Evolutionary conservation across 2,888 invertebrate genomes (phyloP).

Genomic region (Pterostichus niger): DNA sequence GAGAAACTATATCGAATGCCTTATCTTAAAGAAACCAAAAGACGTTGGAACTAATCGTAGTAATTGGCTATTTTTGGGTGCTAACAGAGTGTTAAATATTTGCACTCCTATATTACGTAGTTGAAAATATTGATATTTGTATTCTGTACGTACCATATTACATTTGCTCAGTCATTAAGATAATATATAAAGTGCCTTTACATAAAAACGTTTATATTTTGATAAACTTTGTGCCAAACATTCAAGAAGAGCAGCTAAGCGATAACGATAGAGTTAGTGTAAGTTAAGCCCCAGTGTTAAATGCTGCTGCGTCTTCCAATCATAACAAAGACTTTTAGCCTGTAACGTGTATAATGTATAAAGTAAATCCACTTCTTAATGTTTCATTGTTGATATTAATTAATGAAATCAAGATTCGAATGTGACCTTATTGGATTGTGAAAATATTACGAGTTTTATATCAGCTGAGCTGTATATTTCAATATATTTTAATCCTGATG

Average conservation of each 20-base stretch:
- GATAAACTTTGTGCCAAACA: conserved; percentile 65
- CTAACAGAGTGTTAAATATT: conserved; percentile 31
- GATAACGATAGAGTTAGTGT: conserved; percentile 22
- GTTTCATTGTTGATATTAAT: conserved; percentile 56
- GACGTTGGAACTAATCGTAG: conserved; percentile 22
- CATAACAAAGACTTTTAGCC: conserved; percentile 55
- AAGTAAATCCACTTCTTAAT: conserved; percentile 50
- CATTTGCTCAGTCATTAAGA: conserved; percentile 64
- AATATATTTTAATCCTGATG: conserved; percentile 59
- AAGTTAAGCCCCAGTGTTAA: conserved; percentile 56
- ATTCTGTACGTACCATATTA: conserved; percentile 62
- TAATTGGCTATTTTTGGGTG: conserved; percentile 52
- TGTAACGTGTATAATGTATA: conserved; percentile 11
- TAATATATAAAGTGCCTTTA: conserved; percentile 60
- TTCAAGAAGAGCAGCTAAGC: conserved; percentile 61
- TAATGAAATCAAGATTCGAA: conserved; percentile 19
- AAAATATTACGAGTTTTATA: conserved; percentile 52
- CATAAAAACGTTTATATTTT: conserved; percentile 50
- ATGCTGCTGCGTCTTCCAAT: conserved; percentile 63
- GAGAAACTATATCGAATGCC: conserved; percentile 55
- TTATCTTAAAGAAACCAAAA: conserved; percentile 57
- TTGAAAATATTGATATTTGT: conserved; percentile 6
- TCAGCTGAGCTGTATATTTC: conserved; percentile 60
- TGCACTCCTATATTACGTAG: conserved; percentile 24
- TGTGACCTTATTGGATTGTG: conserved; percentile 61